Evolutionary conservation across 2,113 vertebrate genomes (phyloP), one percentile per base, ranked within the genome.

Genomic region (Ailuropoda melanoleuca): DNA sequence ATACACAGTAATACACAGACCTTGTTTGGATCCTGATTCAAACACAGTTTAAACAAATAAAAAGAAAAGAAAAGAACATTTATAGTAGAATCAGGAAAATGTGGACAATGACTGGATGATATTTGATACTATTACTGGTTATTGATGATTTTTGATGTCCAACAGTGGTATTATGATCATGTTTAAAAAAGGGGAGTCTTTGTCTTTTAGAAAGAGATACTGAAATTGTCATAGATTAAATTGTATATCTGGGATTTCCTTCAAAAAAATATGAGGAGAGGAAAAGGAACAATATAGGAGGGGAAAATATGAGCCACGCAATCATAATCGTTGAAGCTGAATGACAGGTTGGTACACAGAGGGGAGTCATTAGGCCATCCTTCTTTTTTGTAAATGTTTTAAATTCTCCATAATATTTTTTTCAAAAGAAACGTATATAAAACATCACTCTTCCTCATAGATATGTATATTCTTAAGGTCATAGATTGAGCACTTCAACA

Each of bases 141-240:
- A 94, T n/a, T 58, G 39, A 81, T 72, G 48, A 81, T 53, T 31
- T 72, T 82, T 80, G 55, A 50, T 50, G 19, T 66, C 55, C 43
- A 26, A 48, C 5, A 12, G 37, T 37, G 56, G 37, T 17, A 18
- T 34, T 72, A 31, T 84, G 34, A 24, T 58, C 66, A 46, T 77
- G 39, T 48, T 85, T 95, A 58, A 90, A 95, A 95, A 68, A 34
- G 19, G 58, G 17, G 5, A 56, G 8, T 37, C 48, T 87, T 60
- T 77, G n/a, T 56, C 46, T 89, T 93, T 55, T 37, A 78, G 43
- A 84, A 89, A 66, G 46, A 39, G 13, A 60, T 64, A 39, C 15
- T 62, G 43, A 62, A 88, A 80, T 82, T 83, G 56, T 66, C 29
- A 85, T n/a, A 85, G 43, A 50, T 93, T 80, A 94, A 94, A 50